Percentiles rank a stretch among this genome's conserved stretches.
Evolutionary conservation across 2,113 vertebrate species (phyloP).

Genomic region (Embiotoca jacksoni): DNA sequence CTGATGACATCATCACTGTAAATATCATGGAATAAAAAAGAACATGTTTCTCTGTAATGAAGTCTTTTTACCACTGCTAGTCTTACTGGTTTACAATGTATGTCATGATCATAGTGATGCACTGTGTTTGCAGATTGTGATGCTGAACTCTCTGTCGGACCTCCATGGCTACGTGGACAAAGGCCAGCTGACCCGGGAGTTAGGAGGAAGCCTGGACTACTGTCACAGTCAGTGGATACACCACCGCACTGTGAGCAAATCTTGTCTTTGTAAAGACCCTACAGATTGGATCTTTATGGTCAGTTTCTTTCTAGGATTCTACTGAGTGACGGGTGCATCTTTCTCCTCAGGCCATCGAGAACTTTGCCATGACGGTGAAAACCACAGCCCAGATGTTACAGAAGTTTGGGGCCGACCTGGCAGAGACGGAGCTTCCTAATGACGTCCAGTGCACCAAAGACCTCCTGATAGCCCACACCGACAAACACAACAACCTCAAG

Average conservation of each 20-base stretch:
- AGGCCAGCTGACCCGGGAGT: conserved; percentile 91
- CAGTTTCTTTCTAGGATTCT: neutral
- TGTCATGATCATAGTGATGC: too few relatives aligned
- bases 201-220: conserved; percentile 93
- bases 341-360: conserved; percentile 90
- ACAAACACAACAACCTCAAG: conserved; percentile 89
- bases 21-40: too few relatives aligned
- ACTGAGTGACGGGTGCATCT: neutral
- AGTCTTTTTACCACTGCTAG: too few relatives aligned
- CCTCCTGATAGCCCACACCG: conserved; percentile 87
- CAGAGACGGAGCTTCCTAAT: conserved; percentile 92
- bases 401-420: conserved; percentile 90
- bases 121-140: conserved; percentile 87
- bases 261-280: too few relatives aligned
- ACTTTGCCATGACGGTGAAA: conserved; percentile 96
- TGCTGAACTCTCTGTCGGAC: conserved; percentile 95
- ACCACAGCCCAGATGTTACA: conserved; percentile 93
- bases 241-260: conserved; percentile 90
- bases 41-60: too few relatives aligned
- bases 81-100: too few relatives aligned
- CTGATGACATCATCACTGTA: too few relatives aligned
- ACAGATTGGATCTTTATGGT: neutral
- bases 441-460: conserved; percentile 91
- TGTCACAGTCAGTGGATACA: conserved; percentile 95
- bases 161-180: conserved; percentile 94